Evolutionary conservation across 2,888 invertebrate species (phyloP), one percentile per base, ranked within the genome.

Genomic region (Scaptodrosophila latifasciaeformis): DNA sequence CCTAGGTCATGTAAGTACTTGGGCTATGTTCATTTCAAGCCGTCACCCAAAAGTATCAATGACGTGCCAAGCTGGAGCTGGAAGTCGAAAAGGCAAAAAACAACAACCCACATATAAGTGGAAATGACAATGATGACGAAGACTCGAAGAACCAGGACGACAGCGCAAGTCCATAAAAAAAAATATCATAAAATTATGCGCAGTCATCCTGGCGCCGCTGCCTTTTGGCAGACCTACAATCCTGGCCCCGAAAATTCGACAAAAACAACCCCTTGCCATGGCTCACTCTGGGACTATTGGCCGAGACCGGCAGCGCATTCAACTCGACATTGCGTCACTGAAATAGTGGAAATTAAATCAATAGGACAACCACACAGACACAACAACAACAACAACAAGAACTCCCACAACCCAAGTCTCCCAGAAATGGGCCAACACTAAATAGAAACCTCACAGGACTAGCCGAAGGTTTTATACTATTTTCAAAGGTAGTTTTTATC

Each of bases 271-370:
- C 79, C 72, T 78, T 70, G 69, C n/a, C n/a, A n/a, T 61, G 63
- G 54, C 60, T 67, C 67, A 13, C 49, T 39, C 57, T 55, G 15
- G 78, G 78, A 76, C 52, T 67, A 54, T 57, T 49, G 52, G 54
- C 54, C 56, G 56, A 24, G 49, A 49, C 50, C 49, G 53, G 35
- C 49, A 53, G 68, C 53, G 59, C 72, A 62, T 77, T 70, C 75
- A 75, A 75, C 79, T 78, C 70, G 56, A 43, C 48, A 76, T 76
- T 74, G 78, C 75, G 75, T 76, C 75, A 76, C 74, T 71, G 44
- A 48, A 53, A 19, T 57, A 45, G 71, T 54, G 10, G 54, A 54
- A 79, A 72, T 79, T 75, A 76, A 79, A 75, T 75, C 75, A 79
- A 75, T 75, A 75, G 74, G 64, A 65, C 76, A 79, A 71, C n/a